Evolutionary conservation across 2,113 vertebrate species (phyloP).

Genomic region (Raja brachyura): DNA sequence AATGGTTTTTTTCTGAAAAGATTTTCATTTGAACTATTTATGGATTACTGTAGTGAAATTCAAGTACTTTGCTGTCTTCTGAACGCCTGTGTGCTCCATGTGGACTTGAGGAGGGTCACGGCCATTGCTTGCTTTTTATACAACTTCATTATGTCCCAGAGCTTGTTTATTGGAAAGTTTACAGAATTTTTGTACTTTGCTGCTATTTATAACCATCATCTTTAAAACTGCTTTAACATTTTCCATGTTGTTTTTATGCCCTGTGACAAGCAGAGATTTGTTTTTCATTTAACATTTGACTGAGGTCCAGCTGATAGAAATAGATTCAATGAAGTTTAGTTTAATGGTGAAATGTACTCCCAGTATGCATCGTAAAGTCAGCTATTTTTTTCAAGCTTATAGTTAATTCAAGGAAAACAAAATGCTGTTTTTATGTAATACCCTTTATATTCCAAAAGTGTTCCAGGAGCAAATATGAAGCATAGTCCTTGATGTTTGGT

Average conservation of each 20-base stretch:
- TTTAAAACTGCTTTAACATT: neutral
- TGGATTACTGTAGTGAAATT: neutral
- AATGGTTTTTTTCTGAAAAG: neutral
- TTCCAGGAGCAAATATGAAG: neutral
- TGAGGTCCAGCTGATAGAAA: neutral
- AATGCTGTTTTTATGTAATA: too few relatives aligned
- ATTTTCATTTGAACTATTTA: neutral
- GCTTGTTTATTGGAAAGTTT: neutral
- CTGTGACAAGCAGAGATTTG: neutral
- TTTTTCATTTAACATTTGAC: neutral
- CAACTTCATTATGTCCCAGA: neutral
- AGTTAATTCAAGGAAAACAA: neutral
- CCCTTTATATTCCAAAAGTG: neutral
- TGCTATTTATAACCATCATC: neutral
- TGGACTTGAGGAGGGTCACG: neutral
- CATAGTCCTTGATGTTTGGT: neutral
- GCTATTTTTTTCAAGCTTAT: neutral
- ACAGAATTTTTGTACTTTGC: neutral
- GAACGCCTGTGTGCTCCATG: neutral
- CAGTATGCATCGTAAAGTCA: neutral
- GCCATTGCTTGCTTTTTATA: constrained; percentile 4
- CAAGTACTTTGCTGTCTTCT: neutral
- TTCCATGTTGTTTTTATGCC: neutral
- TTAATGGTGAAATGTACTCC: neutral
- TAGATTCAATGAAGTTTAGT: neutral